Evolutionary conservation across 2,113 vertebrate genomes (phyloP).

Genomic region (Carassius auratus): DNA sequence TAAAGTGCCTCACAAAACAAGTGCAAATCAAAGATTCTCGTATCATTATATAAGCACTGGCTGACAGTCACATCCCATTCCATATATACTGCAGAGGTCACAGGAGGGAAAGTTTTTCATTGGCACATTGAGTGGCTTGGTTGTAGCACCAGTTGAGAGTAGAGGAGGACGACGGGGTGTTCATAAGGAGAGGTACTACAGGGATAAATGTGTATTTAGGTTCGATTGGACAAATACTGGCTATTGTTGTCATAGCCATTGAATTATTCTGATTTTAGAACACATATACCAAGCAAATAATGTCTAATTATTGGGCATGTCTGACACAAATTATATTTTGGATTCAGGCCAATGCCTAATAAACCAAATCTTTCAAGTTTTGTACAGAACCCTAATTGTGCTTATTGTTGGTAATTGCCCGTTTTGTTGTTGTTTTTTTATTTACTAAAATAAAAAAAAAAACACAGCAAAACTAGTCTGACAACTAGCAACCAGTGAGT

Average conservation of each 20-base stretch:
- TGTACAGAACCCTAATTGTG: background rate
- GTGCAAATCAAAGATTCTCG: slow-evolving; percentile 59
- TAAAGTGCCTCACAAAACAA: slow-evolving; percentile 62
- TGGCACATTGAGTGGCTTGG: slow-evolving; percentile 46
- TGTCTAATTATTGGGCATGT: background rate
- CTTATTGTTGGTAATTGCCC: background rate
- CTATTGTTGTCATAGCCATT: background rate
- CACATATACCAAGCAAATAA: background rate
- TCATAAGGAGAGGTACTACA: slow-evolving; percentile 48
- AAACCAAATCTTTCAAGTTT: background rate
- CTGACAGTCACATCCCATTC: slow-evolving; percentile 40
- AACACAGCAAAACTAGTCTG: background rate
- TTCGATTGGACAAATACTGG: no score
- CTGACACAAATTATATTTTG: background rate
- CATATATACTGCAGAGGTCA: slow-evolving; percentile 28
- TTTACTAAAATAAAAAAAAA: background rate
- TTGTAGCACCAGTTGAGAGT: slow-evolving; percentile 68
- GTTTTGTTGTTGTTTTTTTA: no score
- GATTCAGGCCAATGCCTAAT: background rate
- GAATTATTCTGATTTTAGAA: background rate
- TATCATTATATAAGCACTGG: slow-evolving; percentile 47
- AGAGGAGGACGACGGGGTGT: slow-evolving; percentile 37
- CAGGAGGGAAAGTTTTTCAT: slow-evolving; percentile 28
- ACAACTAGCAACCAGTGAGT: background rate
- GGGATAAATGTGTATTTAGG: background rate